phyloP scores from a whole-genome alignment of 2,888 invertebrate genomes.

The Morinoia aosen region DNA sequence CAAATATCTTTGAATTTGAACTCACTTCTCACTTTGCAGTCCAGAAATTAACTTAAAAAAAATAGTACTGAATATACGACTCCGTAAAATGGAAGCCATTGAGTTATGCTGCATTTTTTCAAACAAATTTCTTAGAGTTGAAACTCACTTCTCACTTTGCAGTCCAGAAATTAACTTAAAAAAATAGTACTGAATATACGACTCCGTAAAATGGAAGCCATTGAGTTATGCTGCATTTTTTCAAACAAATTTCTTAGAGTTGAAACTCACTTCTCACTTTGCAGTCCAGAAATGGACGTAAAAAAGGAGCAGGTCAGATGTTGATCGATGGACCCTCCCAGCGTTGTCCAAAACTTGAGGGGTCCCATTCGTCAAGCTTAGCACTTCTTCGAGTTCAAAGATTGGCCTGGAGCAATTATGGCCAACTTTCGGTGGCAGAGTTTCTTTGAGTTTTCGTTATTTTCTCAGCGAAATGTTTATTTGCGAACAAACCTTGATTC shows the following conservation, averaged over 20 bases:
- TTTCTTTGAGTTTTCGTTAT: not conserved
- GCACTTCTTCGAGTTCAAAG: conserved; percentile 10
- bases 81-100: no score
- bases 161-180: no score
- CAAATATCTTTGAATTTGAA: no score
- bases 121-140: no score
- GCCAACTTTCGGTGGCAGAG: not conserved
- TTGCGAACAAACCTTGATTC: not conserved
- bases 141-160: no score
- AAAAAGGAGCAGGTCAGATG: not conserved
- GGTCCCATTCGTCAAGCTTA: not conserved
- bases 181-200: no score
- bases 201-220: no score
- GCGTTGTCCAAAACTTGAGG: not conserved
- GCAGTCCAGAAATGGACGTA: not conserved
- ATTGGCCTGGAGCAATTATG: not conserved
- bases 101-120: no score
- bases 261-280: not conserved
- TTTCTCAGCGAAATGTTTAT: not conserved
- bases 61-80: no score
- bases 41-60: no score
- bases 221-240: not conserved
- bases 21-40: no score
- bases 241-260: not conserved
- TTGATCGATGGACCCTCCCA: not conserved